Evolutionary conservation across 2,113 vertebrate genomes (phyloP).

Genomic region (Corythoichthys haematopterus): DNA sequence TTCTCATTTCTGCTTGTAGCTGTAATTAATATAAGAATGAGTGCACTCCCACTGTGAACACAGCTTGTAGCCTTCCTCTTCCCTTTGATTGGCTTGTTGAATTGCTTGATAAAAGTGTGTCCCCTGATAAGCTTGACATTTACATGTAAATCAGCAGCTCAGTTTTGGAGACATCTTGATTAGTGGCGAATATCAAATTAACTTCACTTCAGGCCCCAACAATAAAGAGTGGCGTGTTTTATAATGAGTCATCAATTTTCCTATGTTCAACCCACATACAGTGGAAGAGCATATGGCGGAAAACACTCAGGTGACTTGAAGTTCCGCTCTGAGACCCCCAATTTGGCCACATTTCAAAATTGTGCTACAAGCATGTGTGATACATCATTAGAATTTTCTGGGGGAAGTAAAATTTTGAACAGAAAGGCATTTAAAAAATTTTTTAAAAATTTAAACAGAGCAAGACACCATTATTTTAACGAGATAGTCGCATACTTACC

Average conservation of each 20-base stretch:
- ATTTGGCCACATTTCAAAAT: too few relatives aligned
- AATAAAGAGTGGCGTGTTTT: neutral
- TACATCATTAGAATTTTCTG: too few relatives aligned
- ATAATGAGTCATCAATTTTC: neutral
- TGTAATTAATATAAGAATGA: neutral
- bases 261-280: neutral
- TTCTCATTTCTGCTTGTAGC: neutral
- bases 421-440: too few relatives aligned
- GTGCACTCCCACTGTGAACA: conserved; percentile 12
- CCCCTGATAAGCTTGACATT: conserved; percentile 41
- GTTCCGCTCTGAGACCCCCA: too few relatives aligned
- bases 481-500: too few relatives aligned
- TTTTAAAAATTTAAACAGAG: too few relatives aligned
- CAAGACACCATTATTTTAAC: too few relatives aligned
- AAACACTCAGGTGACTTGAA: too few relatives aligned
- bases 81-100: conserved; percentile 29
- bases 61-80: neutral
- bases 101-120: conserved; percentile 35
- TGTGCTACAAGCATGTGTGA: too few relatives aligned
- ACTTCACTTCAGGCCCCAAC: neutral
- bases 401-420: neutral
- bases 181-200: neutral
- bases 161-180: neutral
- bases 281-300: neutral
- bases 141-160: conserved; percentile 11